Evolutionary conservation across 1,140 invertebrate genomes (phyloP), one percentile per base, ranked within the genome.

Genomic region (Drosophila quadrilineata): DNA sequence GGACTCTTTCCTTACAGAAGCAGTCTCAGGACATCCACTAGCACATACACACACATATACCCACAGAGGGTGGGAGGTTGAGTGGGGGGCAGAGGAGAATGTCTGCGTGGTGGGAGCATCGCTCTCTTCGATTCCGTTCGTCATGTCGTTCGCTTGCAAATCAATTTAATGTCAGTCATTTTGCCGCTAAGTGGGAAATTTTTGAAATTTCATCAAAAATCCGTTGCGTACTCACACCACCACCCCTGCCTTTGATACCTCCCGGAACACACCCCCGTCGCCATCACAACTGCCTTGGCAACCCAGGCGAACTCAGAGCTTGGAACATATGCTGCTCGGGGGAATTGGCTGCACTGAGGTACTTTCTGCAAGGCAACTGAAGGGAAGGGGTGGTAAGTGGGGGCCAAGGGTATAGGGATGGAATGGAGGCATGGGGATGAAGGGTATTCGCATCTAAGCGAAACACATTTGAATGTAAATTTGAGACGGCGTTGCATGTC

Each of bases 141-240:
- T 88, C 87, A 88, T 88, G 86, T 84, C 71, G 69, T 43, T 84
- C 54, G 87, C 74, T 88, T 88, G 86, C 87, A 88, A 88, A 88
- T 88, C 87, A 88, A 88, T 88, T 88, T 88, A 80, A 88, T 88
- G 86, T 84, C 76, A 84, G 86, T 88, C 87, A 87, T 87, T 87
- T 85, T 48, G 68, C 64, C 58, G 85, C 77, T 87, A 82, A 82
- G 82, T 82, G 70, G 75, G 71, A 85, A 84, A 68, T 86, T 88
- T 88, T 87, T 84, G 86, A 88, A 88, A 88, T 88, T 88, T 88
- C 86, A 86, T 88, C 86, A 88, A 88, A 88, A 87, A 86, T 80
- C 80, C 75, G 77, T 74, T 71, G 59, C 49, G 40, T 38, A 50
- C 38, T 19, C 35, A 28, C 4, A 6, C 49, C 16, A 12, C 29